Evolutionary conservation across 2,113 vertebrate genomes (phyloP).

Genomic region (Gymnarchus niloticus): DNA sequence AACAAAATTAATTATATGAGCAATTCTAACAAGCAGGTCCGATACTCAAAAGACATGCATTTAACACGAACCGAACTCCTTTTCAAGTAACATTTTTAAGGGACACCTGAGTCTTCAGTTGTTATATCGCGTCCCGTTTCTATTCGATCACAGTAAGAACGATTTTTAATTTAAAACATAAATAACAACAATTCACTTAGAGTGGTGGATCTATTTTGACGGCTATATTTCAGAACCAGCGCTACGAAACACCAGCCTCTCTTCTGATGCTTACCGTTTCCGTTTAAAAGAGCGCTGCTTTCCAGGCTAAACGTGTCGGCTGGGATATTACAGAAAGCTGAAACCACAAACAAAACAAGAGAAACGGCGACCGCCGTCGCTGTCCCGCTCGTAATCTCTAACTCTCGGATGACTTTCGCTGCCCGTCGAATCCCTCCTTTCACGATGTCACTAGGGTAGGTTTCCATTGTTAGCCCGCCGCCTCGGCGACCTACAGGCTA

Average conservation of each 20-base stretch:
- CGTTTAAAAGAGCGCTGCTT: constrained; percentile 24
- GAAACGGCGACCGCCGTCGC: constrained; percentile 22
- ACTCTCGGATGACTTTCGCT: neutral
- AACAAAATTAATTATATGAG: too few relatives aligned
- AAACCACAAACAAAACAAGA: constrained; percentile 19
- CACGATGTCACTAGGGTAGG: neutral
- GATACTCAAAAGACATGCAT: too few relatives aligned
- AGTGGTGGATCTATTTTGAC: neutral
- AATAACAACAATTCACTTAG: too few relatives aligned
- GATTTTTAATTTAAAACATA: too few relatives aligned
- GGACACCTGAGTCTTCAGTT: too few relatives aligned
- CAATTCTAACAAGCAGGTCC: too few relatives aligned
- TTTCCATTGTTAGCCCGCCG: neutral
- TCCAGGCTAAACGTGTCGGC: constrained; percentile 30
- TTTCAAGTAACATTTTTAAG: too few relatives aligned
- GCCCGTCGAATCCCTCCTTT: neutral
- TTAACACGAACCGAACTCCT: too few relatives aligned
- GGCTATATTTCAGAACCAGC: neutral
- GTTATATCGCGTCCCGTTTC: too few relatives aligned
- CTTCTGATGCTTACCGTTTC: constrained; percentile 35
- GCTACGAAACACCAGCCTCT: neutral
- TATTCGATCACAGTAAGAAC: too few relatives aligned
- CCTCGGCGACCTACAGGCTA: neutral
- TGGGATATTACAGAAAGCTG: constrained; percentile 13
- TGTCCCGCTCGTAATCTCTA: constrained; percentile 29